Base-by-base conservation (phyloP, 2,113 vertebrate species). In the Nansenia antarctica region DNA sequence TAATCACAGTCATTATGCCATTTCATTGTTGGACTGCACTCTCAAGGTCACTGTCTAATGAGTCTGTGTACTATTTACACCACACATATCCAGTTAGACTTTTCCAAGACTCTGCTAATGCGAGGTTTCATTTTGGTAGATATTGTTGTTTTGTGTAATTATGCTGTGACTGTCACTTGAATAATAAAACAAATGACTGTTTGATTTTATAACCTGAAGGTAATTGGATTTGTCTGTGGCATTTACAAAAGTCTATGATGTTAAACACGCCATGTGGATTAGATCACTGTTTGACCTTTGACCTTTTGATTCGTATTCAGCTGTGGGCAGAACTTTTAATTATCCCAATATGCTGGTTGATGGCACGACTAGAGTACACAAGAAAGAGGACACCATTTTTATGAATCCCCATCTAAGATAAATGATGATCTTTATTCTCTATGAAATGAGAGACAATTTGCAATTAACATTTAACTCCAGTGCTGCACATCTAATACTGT, bases 391-490 rank as follows among this genome's bases (percentile, higher is more conserved):
- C 18, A 29, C 67, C 72, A 74, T 65, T 70, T 58, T 69, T 57
- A 66, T 73, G 65, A 84, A 80, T 81, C 77, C 24, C 37, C 24
- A 3, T 82, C 67, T 58, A 63, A 53, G 67, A 83, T 88, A 85
- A 85, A 89, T 89, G 81, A 82, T 76, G 70, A 70, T 86, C 78
- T 86, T 84, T 80, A 79, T 78, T 82, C 68, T 76, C 62, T 64
- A 69, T 77, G 86, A 85, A 79, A 77, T 70, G 62, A 24, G 27
- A 78, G 70, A 84, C 79, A 78, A 85, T 81, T 85, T 80, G 72
- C 82, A 82, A 89, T 87, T 88, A 86, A 84, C 82, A 75, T 86
- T 73, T 87, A 72, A 86, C 81, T 86, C 31, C 14, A 20, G 39
- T 68, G 76, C 67, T 77, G 39, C 62, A 68, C 67, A 60, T 71